Percentiles rank a stretch among this genome's conserved stretches.
These are phyloP conservation scores for Glossophaga mutica DNA, from an alignment of 2,797 vertebrate species.

Conservation along the genomic window DNA sequence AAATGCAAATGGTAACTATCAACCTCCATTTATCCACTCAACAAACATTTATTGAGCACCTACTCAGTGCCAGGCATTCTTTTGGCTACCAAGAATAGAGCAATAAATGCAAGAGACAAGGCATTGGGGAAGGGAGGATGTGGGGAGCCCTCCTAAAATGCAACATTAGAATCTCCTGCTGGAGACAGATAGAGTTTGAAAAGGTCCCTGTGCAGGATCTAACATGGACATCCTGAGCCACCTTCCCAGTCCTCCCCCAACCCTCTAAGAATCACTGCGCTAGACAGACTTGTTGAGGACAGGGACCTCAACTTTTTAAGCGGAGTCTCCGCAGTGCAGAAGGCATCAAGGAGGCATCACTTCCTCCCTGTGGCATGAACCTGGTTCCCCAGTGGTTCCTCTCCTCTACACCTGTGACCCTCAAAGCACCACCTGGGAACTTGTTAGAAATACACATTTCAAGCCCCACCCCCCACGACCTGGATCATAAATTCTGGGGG, in stretches of 20 bases:
- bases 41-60: background rate
- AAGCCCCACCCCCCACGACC: background rate
- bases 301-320: background rate
- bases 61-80: background rate
- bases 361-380: background rate
- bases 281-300: background rate
- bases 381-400: background rate
- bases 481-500: background rate
- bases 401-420: background rate
- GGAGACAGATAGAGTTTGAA: background rate
- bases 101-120: background rate
- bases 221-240: too few relatives aligned
- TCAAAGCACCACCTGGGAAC: background rate
- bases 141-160: background rate
- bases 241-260: background rate
- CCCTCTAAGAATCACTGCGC: background rate
- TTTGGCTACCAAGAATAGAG: background rate
- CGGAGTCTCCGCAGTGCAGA: background rate
- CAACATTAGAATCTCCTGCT: background rate
- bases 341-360: background rate
- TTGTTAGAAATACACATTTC: background rate
- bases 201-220: background rate
- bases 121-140: fast-evolving
- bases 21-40: background rate
- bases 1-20: background rate